Base-by-base conservation (phyloP, 2,113 vertebrate genomes). In the Gadus chalcogrammus region DNA sequence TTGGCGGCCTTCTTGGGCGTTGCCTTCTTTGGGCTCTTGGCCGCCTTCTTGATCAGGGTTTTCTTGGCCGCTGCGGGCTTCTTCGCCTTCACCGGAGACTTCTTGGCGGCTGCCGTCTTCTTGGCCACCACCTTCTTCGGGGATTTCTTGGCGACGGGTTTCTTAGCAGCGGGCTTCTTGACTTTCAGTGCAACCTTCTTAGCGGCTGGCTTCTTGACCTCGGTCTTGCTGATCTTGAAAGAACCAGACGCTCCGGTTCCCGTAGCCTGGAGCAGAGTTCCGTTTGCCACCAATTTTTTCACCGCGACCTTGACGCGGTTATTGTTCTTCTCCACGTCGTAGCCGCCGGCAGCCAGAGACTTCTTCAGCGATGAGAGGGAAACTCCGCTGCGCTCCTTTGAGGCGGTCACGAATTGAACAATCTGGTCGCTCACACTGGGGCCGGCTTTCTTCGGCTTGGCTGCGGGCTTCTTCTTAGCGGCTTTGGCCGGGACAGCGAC, bases 301-400 rank as follows among this genome's bases (percentile, higher is more conserved):
- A 70, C 20, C 11, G 60, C 48, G 0, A 64, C 4, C 20, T 53
- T 70, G 11, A 70, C 48, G 18, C 61, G 60, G 3, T 9, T 22
- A 16, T 69, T 69, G 28, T 69, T 69, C 15, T 55, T 63, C 35
- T 70, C 69, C 35, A 70, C 69, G 15, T 70, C 31, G 61, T 70
- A 70, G 17, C 69, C 69, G 42, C 69, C 38, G 7, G 69, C 69
- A 9, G 38, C 48, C 38, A 70, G 69, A 13, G 38, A 3, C 42
- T 70, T 70, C 61, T 64, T 70, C 55, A 69, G 27, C 24, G 53
- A 55, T 17, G 67, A 55, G 4, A 69, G 56, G 1, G 67, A 69
- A 8, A 69, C 67, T 1, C 67, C 67, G 28, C 22, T 31, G 15
- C 67, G n/a, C 68, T 18, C 62, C 1, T 74, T 66, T 15, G 56